Evolutionary conservation across 92 coral and sea anemone genomes (phyloP).

Genomic region (Palythoa grandiflora): DNA sequence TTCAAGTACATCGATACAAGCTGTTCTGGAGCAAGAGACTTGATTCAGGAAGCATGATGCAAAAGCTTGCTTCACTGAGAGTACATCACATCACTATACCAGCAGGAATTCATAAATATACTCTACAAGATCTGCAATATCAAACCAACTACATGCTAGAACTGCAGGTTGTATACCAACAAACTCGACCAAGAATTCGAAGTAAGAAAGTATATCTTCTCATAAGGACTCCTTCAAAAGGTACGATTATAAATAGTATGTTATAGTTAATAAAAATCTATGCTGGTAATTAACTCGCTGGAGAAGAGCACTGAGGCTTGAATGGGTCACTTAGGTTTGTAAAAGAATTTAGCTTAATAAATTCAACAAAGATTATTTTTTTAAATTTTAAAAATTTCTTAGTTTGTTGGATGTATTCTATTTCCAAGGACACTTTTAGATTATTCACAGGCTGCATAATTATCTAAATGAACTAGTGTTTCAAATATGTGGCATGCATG

Average conservation of each 20-base stretch:
- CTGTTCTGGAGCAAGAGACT: conserved; percentile 32
- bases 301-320: too few relatives aligned
- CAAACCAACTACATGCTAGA: conserved; percentile 24
- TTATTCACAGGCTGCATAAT: too few relatives aligned
- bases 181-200: neutral
- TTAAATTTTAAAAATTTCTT: too few relatives aligned
- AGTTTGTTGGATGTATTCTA: too few relatives aligned
- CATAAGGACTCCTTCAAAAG: conserved; percentile 25
- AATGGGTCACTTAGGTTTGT: too few relatives aligned
- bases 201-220: conserved; percentile 4
- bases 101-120: neutral
- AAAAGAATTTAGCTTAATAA: too few relatives aligned
- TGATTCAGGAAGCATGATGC: neutral
- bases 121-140: neutral
- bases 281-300: neutral
- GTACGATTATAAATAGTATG: neutral
- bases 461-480: too few relatives aligned
- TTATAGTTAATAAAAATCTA: neutral
- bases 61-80: neutral
- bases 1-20: conserved; percentile 29
- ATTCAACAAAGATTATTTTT: too few relatives aligned
- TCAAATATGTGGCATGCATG: too few relatives aligned
- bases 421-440: too few relatives aligned
- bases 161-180: conserved; percentile 16
- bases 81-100: neutral